Evolutionary conservation across 2,113 vertebrate genomes (phyloP).

Genomic region (Chascanopsetta lugubris): DNA sequence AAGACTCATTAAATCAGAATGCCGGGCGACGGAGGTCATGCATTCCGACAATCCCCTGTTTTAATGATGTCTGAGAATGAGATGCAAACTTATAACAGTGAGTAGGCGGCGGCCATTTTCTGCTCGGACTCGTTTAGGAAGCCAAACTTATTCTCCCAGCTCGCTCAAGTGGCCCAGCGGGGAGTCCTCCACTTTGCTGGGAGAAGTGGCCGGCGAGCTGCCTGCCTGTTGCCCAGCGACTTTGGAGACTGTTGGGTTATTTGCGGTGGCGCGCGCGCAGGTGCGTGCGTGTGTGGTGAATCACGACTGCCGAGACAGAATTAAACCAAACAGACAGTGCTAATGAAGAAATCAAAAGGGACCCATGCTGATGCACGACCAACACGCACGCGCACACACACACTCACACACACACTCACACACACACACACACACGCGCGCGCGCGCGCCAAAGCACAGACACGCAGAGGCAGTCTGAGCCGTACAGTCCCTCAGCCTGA

Average conservation of each 20-base stretch:
- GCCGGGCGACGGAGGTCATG: not conserved
- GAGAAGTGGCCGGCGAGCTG: slow-evolving; percentile 43
- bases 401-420: not conserved
- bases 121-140: slow-evolving; percentile 24
- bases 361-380: slow-evolving; percentile 33
- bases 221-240: slow-evolving; percentile 59
- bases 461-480: slow-evolving; percentile 6
- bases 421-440: slow-evolving; percentile 3
- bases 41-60: not conserved
- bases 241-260: slow-evolving; percentile 41
- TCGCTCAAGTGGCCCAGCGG: slow-evolving; percentile 45
- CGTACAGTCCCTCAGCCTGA: slow-evolving; percentile 22
- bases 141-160: slow-evolving; percentile 50
- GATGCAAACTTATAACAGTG: slow-evolving; percentile 16
- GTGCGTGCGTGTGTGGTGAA: slow-evolving; percentile 34
- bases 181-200: slow-evolving; percentile 56
- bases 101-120: slow-evolving; percentile 44
- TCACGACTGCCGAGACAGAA: slow-evolving; percentile 54
- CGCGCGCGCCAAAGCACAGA: not conserved
- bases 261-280: slow-evolving; percentile 17
- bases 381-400: slow-evolving; percentile 4
- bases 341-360: slow-evolving; percentile 56
- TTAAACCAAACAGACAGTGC: slow-evolving; percentile 45
- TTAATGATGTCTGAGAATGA: not conserved
- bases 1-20: not conserved